These are phyloP conservation scores for Frankliniella fusca DNA, from an alignment of 2,888 invertebrate species.

Conservation along the genomic window DNA sequence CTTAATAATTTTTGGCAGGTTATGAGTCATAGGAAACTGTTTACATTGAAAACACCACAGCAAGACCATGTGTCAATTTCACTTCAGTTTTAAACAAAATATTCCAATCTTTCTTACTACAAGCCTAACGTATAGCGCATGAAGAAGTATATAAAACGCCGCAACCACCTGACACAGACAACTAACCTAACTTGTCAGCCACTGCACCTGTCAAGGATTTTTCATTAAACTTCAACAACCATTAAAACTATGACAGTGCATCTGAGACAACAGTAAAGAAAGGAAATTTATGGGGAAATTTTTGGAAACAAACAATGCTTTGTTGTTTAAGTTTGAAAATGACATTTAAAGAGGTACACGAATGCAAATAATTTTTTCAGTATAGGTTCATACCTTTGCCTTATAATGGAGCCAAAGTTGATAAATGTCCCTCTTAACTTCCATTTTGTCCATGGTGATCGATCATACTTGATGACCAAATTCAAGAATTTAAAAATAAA, in stretches of 20 bases:
- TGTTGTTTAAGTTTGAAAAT: background rate
- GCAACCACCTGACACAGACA: constrained; percentile 5
- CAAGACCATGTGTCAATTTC: too few species aligned
- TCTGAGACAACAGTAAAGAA: background rate
- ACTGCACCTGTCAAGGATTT: background rate
- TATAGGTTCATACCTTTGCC: constrained; percentile 48
- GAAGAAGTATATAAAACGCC: background rate
- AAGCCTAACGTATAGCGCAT: too few species aligned
- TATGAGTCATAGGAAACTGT: too few species aligned
- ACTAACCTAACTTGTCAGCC: background rate
- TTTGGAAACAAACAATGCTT: background rate
- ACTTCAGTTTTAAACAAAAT: too few species aligned
- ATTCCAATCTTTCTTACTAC: too few species aligned
- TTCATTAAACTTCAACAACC: background rate
- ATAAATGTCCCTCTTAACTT: constrained; percentile 52
- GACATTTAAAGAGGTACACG: background rate
- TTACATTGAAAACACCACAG: too few species aligned
- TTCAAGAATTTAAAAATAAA: background rate
- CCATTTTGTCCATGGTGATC: constrained; percentile 41
- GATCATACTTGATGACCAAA: constrained; percentile 9
- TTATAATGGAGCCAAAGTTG: constrained; percentile 55
- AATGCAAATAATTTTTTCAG: background rate
- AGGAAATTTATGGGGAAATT: background rate
- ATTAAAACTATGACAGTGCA: background rate
- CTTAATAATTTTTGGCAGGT: too few species aligned